Evolutionary conservation across 2,888 invertebrate genomes (phyloP).

Genomic region (Andrena trimmerana): DNA sequence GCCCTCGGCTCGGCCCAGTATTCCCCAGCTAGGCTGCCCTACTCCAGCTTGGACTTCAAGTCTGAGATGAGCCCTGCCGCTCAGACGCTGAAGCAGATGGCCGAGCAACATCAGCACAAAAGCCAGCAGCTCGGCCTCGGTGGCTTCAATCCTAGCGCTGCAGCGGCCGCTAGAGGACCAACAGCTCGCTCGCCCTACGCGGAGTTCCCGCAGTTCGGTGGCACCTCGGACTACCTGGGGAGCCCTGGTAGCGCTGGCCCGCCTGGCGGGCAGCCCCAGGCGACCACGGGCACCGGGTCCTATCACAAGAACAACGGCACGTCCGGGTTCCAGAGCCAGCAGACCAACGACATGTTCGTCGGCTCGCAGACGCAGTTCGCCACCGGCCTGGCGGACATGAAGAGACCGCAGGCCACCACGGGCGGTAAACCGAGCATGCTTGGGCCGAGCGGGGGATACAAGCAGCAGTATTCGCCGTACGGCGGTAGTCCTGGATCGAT

Average conservation of each 20-base stretch:
- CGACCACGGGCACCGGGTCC: slow-evolving; percentile 69
- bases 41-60: slow-evolving; percentile 86
- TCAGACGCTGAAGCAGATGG: slow-evolving; percentile 98
- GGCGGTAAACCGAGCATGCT: slow-evolving; percentile 83
- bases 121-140: slow-evolving; percentile 89
- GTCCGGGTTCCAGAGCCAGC: slow-evolving; percentile 69
- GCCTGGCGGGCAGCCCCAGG: slow-evolving; percentile 76
- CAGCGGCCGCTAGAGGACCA: slow-evolving; percentile 81
- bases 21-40: slow-evolving; percentile 85
- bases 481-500: slow-evolving; percentile 89
- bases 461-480: slow-evolving; percentile 90
- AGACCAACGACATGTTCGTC: slow-evolving; percentile 79
- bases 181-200: slow-evolving; percentile 87
- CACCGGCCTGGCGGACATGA: slow-evolving; percentile 78
- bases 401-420: slow-evolving; percentile 82
- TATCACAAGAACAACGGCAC: slow-evolving; percentile 83
- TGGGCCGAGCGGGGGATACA: slow-evolving; percentile 83
- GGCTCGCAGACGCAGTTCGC: slow-evolving; percentile 78
- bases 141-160: slow-evolving; percentile 85
- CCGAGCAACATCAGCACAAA: slow-evolving; percentile 97
- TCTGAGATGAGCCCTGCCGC: slow-evolving; percentile 95
- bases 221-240: slow-evolving; percentile 85
- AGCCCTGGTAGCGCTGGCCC: slow-evolving; percentile 84
- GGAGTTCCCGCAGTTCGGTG: slow-evolving; percentile 87
- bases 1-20: slow-evolving; percentile 86